Evolutionary conservation across 1,140 invertebrate genomes (phyloP).

Genomic region (Babylonia areolata): DNA sequence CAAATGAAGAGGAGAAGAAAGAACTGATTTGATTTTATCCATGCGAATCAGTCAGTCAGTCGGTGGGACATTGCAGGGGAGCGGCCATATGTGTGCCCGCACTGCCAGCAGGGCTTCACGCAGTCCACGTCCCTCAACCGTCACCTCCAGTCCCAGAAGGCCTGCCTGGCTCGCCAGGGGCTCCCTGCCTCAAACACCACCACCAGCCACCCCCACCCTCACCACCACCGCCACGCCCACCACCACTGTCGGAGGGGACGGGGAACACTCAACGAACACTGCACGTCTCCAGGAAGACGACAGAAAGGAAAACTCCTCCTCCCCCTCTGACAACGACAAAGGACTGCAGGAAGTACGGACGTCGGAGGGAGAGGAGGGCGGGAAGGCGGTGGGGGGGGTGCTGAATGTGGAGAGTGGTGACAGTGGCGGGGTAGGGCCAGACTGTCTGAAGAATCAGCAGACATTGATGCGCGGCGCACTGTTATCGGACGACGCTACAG

Average conservation of each 20-base stretch:
- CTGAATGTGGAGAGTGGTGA: neutral
- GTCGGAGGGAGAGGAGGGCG: too few species aligned
- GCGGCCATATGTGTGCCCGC: constrained; percentile 68
- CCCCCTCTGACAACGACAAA: too few species aligned
- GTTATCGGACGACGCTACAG: too few species aligned
- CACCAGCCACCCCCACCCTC: neutral
- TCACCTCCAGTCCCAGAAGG: constrained; percentile 33
- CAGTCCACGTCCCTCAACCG: constrained; percentile 47
- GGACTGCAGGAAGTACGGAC: too few species aligned
- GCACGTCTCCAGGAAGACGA: neutral
- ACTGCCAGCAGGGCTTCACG: constrained; percentile 73
- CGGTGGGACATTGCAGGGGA: constrained; percentile 16
- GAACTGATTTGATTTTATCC: too few species aligned
- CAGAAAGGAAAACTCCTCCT: neutral
- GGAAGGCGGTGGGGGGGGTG: neutral
- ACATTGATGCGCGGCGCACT: too few species aligned
- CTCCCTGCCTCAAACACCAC: neutral
- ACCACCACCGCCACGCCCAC: neutral
- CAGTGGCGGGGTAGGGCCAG: neutral
- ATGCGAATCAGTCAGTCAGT: too few species aligned
- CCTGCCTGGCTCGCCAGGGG: constrained; percentile 71
- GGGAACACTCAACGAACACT: neutral
- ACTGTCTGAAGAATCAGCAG: too few species aligned
- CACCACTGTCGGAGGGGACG: neutral
- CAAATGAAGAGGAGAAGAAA: too few species aligned